phyloP scores from a whole-genome alignment of 2,113 vertebrate genomes.

The Struthidea cinerea region DNA sequence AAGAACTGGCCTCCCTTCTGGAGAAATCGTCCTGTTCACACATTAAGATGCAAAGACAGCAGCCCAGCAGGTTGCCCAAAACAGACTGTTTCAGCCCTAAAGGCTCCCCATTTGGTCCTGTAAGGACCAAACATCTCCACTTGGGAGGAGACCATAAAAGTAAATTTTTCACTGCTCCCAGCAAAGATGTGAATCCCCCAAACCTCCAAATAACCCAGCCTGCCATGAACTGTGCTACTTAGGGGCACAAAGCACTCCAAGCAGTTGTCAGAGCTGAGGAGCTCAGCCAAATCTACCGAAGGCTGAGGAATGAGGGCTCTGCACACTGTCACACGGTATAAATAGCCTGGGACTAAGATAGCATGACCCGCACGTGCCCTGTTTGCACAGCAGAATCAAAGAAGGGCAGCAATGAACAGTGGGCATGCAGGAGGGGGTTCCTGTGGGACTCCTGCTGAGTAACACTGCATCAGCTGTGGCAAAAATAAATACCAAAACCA shows the following conservation, averaged over 20 bases:
- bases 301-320: neutral
- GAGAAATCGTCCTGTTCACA: neutral
- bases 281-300: neutral
- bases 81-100: neutral
- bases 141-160: neutral
- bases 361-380: neutral
- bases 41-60: neutral
- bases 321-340: neutral
- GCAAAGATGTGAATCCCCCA: neutral
- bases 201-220: neutral
- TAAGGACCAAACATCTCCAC: neutral
- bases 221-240: neutral
- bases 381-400: neutral
- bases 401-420: neutral
- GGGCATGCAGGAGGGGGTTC: neutral
- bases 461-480: neutral
- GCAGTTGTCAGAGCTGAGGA: neutral
- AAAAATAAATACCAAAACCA: neutral
- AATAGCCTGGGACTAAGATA: conserved; percentile 25
- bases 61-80: neutral
- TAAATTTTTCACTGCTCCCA: neutral
- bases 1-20: neutral
- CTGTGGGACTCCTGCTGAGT: neutral
- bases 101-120: neutral
- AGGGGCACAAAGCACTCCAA: neutral